Evolutionary conservation across 2,888 invertebrate species (phyloP).

Genomic region (Brachypalpus laphriformis): DNA sequence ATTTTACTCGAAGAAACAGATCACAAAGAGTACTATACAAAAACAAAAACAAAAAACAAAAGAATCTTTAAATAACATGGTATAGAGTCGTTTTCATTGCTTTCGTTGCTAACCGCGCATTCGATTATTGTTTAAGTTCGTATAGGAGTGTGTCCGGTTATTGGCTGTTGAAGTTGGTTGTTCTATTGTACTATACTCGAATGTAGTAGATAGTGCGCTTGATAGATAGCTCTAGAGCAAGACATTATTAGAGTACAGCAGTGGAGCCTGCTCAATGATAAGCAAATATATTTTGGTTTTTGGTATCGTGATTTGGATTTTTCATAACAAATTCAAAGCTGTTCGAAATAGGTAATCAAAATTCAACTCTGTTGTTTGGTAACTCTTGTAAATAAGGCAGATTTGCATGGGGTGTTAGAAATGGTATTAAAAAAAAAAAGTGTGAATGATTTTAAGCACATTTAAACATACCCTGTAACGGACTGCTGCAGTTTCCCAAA

Average conservation of each 20-base stretch:
- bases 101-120: conserved; percentile 39
- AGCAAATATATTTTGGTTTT: neutral
- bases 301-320: neutral
- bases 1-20: conserved; percentile 27
- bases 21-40: conserved; percentile 28
- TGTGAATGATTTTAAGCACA: neutral
- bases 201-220: neutral
- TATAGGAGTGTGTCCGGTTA: conserved; percentile 34
- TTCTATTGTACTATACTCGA: too few species aligned
- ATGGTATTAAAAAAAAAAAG: neutral
- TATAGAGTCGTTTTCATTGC: neutral
- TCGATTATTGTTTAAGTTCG: conserved; percentile 28
- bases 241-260: neutral
- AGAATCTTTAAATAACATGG: conserved; percentile 43
- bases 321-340: neutral
- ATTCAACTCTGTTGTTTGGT: neutral
- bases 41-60: conserved; percentile 49
- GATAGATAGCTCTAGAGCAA: neutral
- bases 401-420: neutral
- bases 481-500: conserved; percentile 50
- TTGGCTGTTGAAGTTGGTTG: conserved; percentile 13
- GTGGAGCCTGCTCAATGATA: conserved; percentile 19
- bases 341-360: neutral
- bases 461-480: conserved; percentile 54
- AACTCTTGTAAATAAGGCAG: neutral